Base-by-base conservation (phyloP, 1,140 invertebrate species). In the Drosophila nigrodunni region DNA sequence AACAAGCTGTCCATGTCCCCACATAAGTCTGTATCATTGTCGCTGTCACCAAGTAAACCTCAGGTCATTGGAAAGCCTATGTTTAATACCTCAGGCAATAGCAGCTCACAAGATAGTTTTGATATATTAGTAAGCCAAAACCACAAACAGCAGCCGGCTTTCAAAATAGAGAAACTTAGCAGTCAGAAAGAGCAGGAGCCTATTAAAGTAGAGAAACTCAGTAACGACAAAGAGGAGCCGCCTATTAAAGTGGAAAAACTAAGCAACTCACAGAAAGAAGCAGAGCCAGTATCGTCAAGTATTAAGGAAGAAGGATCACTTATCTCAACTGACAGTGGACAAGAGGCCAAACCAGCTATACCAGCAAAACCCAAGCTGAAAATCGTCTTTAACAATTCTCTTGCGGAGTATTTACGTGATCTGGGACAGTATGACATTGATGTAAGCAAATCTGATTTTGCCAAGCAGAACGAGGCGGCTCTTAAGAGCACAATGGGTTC, bases 361-460 rank as follows among this genome's bases (percentile, higher is more conserved):
- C 49, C 50, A 3, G 13, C 44, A 0, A 89, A 89, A 41, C 71
- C 85, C 1, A 74, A 78, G 10, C 43, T 85, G 2, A 90, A 73
- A 52, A 78, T 91, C 13, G 86, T 88, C 1, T 91, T 91, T 68
- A 90, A 87, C 25, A 78, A 74, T 25, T 78, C 86, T 7, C 65
- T 91, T 34, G 59, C 61, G 21, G 80, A 85, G 52, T 91, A 90
- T 59, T 61, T 91, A 8, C 74, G 78, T 2, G 73, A 85, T 61
- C 41, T 91, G 46, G 87, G 77, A 2, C 74, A 87, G 15, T 91
- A 80, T 49, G 80, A 91, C 58, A 87, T 82, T 41, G 79, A 86
- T 7, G 72, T 77, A 15, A 61, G 80, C 9, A 89, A 80, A 11
- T 60, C 68, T 3, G 78, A 81, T 69, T 49, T 75, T 21, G 72